Base-by-base conservation (phyloP, 37 sponge, comb jelly and placozoan species). In the Cladorhizidae sp. region DNA sequence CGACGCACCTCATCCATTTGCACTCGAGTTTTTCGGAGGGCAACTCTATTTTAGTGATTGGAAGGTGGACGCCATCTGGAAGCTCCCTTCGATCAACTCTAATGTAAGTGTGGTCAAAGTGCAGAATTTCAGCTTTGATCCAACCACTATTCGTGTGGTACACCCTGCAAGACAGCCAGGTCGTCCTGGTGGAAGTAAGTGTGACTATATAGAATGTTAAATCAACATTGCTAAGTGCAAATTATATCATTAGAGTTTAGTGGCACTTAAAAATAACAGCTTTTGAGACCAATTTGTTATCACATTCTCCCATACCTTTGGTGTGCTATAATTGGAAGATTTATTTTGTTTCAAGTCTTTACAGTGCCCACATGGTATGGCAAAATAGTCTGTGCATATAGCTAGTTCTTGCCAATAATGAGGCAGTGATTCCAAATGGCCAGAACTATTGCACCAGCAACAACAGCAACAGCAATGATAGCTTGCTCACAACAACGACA, bases 31-130 rank as follows among this genome's bases (percentile, higher is more conserved):
- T 0, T 86, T 73, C 58, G 73, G 69, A 25, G 74, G 72, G 26
- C n/a, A 50, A 2, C 40, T 90, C 7, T 93, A 89, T 52, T 93
- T 86, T 83, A 76, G 80, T 21, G 90, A 89, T 54, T 89, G 86
- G 87, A 38, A 71, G 35, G 5, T 5, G 3, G 67, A 65, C 31
- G 35, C 67, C 32, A 65, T 65, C 49, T 9, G 49, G 9, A 45
- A 9, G 49, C 9, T 45, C 8, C 5, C 49, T 32, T 65, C 7
- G 18, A 12, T 5, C 31, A 32, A 2, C 5, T 14, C 67, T 32
- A 3, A 65, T 3, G 35, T 12, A 3, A 65, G 3, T 5, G 69
- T 68, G 20, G 2, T 15, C 2, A 58, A 23, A 57, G 21, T 32
- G 6, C 6, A 20, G 28, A 15, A 38, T 3, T 38, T 57, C 0